Conservation (phyloP, 2,888 invertebrate species). For the Melanophora roralis region DNA sequence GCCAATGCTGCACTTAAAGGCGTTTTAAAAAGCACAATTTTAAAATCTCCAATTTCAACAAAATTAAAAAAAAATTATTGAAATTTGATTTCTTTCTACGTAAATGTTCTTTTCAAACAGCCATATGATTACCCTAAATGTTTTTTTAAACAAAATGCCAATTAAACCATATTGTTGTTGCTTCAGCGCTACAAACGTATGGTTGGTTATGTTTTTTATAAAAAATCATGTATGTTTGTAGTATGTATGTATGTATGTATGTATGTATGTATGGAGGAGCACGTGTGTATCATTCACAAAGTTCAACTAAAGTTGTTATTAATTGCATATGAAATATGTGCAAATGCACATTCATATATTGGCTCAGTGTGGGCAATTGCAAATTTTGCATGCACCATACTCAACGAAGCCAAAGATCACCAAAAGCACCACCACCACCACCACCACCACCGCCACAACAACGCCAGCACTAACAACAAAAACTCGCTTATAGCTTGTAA, state of each 20-base stretch:
- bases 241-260: neutral
- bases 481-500: slow-evolving; percentile 1
- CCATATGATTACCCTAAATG: slow-evolving; percentile 21
- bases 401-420: slow-evolving; percentile 42
- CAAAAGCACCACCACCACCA: slow-evolving; percentile 25
- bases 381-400: slow-evolving; percentile 58
- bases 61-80: neutral
- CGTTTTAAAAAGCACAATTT: neutral
- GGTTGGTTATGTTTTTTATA: neutral
- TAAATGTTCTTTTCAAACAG: neutral
- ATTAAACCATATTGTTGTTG: slow-evolving; percentile 7
- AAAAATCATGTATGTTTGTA: neutral
- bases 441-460: neutral
- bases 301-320: slow-evolving; percentile 54
- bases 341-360: slow-evolving; percentile 18
- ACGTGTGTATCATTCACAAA: slow-evolving; percentile 55
- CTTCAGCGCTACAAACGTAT: neutral
- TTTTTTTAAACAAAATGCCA: neutral
- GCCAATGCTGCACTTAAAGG: neutral
- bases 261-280: slow-evolving; percentile 36
- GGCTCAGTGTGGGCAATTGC: slow-evolving; percentile 54
- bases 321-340: slow-evolving; percentile 54
- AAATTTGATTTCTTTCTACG: neutral
- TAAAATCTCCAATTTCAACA: neutral
- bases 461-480: neutral